A percentile compares a stretch with the other conserved stretches of the same genome.
Evolutionary conservation across 1,140 invertebrate genomes (phyloP).

Genomic region (Cherax destructor): DNA sequence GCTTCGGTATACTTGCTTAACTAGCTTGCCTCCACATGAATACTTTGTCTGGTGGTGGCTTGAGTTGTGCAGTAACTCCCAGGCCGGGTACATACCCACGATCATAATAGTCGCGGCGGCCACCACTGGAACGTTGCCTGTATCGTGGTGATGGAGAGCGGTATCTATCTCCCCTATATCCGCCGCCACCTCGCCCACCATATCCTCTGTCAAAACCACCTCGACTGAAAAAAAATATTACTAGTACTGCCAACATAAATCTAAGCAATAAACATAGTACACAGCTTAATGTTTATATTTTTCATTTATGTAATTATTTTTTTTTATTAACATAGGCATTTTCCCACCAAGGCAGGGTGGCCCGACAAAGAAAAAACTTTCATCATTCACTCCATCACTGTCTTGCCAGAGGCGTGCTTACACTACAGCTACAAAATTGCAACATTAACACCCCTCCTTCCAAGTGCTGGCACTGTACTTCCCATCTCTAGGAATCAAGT

Average conservation of each 20-base stretch:
- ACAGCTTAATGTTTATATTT: too few relatives aligned
- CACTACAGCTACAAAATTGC: too few relatives aligned
- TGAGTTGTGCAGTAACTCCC: constrained; percentile 50
- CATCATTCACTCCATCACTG: too few relatives aligned
- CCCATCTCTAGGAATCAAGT: too few relatives aligned
- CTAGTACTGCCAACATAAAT: neutral
- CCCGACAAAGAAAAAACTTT: too few relatives aligned
- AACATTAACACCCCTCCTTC: too few relatives aligned
- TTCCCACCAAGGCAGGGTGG: too few relatives aligned
- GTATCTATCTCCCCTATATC: constrained; percentile 51
- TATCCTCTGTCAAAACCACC: constrained; percentile 11
- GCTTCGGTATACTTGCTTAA: constrained; percentile 55
- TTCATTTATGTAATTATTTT: too few relatives aligned
- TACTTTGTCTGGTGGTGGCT: constrained; percentile 53
- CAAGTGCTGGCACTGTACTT: too few relatives aligned
- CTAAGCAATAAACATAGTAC: too few relatives aligned
- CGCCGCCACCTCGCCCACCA: constrained; percentile 46
- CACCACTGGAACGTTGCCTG: constrained; percentile 55
- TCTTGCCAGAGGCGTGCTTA: too few relatives aligned
- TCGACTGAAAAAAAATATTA: constrained; percentile 1
- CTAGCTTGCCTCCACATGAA: constrained; percentile 64
- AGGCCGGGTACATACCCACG: constrained; percentile 58
- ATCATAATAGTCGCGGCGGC: constrained; percentile 61
- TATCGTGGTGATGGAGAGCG: constrained; percentile 56
- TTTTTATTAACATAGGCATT: too few relatives aligned